phyloP scores from a whole-genome alignment of 2,797 vertebrate species.

The Cynopterus sphinx region DNA sequence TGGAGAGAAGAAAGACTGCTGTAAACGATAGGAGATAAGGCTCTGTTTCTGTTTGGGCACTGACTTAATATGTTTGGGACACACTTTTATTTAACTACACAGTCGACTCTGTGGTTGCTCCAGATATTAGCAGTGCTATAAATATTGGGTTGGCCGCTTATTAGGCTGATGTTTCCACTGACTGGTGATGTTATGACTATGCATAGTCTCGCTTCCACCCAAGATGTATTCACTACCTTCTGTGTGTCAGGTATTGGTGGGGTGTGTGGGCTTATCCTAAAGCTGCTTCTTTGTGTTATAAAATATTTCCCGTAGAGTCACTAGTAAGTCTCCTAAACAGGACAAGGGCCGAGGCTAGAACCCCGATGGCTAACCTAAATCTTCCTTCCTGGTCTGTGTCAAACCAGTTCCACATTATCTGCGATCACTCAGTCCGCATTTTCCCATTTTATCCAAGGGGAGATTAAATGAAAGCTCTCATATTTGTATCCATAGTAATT shows the following conservation, averaged over 20 bases:
- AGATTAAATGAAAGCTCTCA: neutral
- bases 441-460: neutral
- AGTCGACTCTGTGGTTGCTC: neutral
- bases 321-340: neutral
- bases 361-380: neutral
- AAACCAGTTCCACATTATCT: neutral
- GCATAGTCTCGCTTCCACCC: neutral
- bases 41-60: neutral
- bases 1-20: neutral
- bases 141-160: neutral
- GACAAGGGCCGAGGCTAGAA: neutral
- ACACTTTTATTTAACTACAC: neutral
- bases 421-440: neutral
- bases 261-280: neutral
- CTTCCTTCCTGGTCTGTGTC: neutral
- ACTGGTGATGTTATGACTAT: neutral
- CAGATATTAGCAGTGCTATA: neutral
- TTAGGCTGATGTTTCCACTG: neutral
- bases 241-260: neutral
- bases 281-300: neutral
- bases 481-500: neutral
- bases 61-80: neutral
- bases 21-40: neutral
- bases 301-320: neutral
- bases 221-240: neutral